Evolutionary conservation across 1,140 invertebrate genomes (phyloP).

Genomic region (Brachionus calyciflorus): DNA sequence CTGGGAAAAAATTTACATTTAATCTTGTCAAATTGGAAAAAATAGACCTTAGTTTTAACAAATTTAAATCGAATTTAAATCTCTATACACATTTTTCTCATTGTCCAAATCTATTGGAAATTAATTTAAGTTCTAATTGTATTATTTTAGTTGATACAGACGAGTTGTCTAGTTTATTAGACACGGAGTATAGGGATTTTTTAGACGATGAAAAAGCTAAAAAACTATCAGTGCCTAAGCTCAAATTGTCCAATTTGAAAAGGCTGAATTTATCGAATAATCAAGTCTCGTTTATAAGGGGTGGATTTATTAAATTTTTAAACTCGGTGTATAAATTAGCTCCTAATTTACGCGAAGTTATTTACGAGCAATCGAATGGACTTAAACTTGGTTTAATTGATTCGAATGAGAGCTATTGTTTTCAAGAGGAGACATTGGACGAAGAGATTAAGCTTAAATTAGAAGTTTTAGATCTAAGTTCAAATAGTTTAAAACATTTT

Average conservation of each 20-base stretch:
- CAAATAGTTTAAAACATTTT: not conserved
- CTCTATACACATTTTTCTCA: not conserved
- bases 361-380: not conserved
- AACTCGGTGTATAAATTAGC: constrained; percentile 1
- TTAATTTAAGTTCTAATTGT: constrained; percentile 4
- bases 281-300: not conserved
- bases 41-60: constrained; percentile 1
- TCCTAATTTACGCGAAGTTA: not conserved
- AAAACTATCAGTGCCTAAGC: not conserved
- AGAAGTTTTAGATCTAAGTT: not conserved
- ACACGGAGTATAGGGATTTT: not conserved
- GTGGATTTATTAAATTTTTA: constrained; percentile 26
- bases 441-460: not conserved
- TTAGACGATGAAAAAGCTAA: constrained; percentile 9
- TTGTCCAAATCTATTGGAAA: not conserved
- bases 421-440: not conserved
- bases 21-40: not conserved
- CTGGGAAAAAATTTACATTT: constrained; percentile 20
- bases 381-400: not conserved
- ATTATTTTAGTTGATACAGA: not conserved
- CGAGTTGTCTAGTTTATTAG: not conserved
- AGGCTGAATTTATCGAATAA: not conserved
- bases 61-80: not conserved
- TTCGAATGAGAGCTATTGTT: not conserved
- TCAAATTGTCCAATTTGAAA: not conserved